These are phyloP conservation scores for Cantharis lateralis DNA, from an alignment of 2,888 invertebrate genomes.

Conservation along the genomic window DNA sequence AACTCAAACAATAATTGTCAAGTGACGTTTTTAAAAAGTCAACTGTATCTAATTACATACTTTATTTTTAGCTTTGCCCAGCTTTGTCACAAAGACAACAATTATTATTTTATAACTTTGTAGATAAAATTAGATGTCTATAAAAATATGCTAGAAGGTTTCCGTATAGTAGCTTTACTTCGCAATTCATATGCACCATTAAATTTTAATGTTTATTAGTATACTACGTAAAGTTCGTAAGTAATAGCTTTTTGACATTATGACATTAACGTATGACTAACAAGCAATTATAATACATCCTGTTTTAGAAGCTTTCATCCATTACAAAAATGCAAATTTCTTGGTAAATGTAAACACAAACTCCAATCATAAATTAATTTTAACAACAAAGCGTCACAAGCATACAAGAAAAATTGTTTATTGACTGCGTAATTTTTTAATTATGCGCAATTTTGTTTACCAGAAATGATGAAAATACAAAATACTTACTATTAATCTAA, in stretches of 20 bases:
- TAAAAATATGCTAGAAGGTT: background rate
- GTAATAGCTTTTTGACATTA: background rate
- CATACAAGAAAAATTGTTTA: background rate
- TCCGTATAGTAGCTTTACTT: background rate
- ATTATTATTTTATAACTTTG: background rate
- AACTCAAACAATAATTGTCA: no score
- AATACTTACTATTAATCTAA: slow-evolving; percentile 81
- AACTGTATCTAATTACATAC: background rate
- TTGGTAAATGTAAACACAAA: background rate
- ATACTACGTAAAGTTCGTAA: background rate
- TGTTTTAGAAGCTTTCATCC: background rate
- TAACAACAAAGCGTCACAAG: background rate
- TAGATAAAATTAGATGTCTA: background rate
- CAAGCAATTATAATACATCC: background rate
- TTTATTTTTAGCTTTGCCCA: background rate
- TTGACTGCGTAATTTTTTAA: background rate
- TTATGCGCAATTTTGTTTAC: background rate
- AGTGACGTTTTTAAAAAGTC: no score
- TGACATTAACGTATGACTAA: background rate
- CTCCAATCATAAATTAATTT: background rate
- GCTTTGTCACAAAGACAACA: background rate
- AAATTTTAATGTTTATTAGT: background rate
- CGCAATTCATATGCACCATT: background rate
- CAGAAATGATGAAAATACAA: background rate
- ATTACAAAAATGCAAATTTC: background rate